Evolutionary conservation across 2,113 vertebrate genomes (phyloP), one percentile per base, ranked within the genome.

Genomic region (Neopipo cinnamomea): DNA sequence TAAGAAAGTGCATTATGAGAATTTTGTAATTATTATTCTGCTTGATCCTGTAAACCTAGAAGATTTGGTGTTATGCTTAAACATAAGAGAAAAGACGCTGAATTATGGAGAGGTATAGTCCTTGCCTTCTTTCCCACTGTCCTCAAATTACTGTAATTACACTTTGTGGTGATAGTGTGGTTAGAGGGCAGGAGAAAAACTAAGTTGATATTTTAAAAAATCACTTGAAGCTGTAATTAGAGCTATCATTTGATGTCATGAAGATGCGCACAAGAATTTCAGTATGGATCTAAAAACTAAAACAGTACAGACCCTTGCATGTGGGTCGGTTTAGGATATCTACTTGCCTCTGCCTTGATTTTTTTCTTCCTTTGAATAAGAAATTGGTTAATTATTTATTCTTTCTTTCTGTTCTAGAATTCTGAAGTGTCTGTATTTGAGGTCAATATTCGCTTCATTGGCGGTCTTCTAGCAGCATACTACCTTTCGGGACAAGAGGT

Each of bases 401-500:
- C 22, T 71, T 84, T 63, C 87, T 95, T 93, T 80, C 12, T 81
- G 22, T 93, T 94, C 72, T 98, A 99, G 99, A 99, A 99, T 97
- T 99, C 98, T 0, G 99, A 99, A 95, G 99, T 99, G 16, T 99
- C 99, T 22, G 99, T 99, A 93, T 99, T 99, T 97, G 99, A 99
- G 96, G 99, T 99, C 96, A 99, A 99, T 95, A 99, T 99, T 88
- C 98, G 99, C 30, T 99, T 99, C 97, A 99, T 99, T 39, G 99
- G 99, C 9, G 99, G 99, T 74, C 98, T 99, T 28, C 97, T 99
- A 91, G 98, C 99, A 46, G 99, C 99, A 1, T 99, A 99, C 94
- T 99, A 99, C 95, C 98, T 99, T 87, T 99, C 99, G 49, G 99
- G 99, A 97, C 99, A 99, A 94, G 99, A 99, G 98, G 99, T 99